A percentile compares a stretch with the other conserved stretches of the same genome.
phyloP scores from a whole-genome alignment of 2,888 invertebrate genomes.

The Pseudoips prasinana region DNA sequence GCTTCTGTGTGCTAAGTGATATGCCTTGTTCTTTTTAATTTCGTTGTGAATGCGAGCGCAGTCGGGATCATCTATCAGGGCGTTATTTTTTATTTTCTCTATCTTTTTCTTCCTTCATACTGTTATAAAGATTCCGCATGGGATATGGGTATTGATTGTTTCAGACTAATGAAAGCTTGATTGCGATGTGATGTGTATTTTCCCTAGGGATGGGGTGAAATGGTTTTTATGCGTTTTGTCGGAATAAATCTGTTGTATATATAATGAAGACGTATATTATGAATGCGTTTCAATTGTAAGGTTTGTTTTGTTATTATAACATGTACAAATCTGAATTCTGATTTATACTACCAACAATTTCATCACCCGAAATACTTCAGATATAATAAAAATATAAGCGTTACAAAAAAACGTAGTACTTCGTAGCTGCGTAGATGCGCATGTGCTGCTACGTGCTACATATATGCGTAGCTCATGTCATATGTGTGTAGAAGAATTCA shows the following conservation, averaged over 20 bases:
- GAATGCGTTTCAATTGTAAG: no score
- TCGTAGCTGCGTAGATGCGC: slow-evolving; percentile 34
- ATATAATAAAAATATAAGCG: not conserved
- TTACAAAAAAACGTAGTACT: slow-evolving; percentile 2
- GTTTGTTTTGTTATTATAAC: no score
- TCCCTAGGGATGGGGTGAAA: slow-evolving; percentile 52
- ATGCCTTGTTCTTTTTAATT: slow-evolving; percentile 82
- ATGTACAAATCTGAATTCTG: no score
- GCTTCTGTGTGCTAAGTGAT: slow-evolving; percentile 81
- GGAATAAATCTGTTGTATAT: slow-evolving; percentile 22
- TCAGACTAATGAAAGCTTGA: slow-evolving; percentile 74
- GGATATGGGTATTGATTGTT: slow-evolving; percentile 81
- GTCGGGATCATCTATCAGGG: slow-evolving; percentile 74
- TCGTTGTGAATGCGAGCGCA: slow-evolving; percentile 69
- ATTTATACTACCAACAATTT: no score
- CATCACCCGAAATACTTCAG: no score
- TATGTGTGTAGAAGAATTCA: slow-evolving; percentile 44
- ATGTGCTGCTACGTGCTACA: slow-evolving; percentile 36
- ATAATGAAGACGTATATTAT: no score
- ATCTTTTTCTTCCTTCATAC: slow-evolving; percentile 34
- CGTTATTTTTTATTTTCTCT: slow-evolving; percentile 48
- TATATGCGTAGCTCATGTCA: slow-evolving; percentile 33
- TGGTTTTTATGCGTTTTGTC: slow-evolving; percentile 49
- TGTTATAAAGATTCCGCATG: slow-evolving; percentile 74
- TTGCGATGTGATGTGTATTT: slow-evolving; percentile 72